Evolutionary conservation across 2,797 vertebrate genomes (phyloP).

Genomic region (Zalophus californianus): DNA sequence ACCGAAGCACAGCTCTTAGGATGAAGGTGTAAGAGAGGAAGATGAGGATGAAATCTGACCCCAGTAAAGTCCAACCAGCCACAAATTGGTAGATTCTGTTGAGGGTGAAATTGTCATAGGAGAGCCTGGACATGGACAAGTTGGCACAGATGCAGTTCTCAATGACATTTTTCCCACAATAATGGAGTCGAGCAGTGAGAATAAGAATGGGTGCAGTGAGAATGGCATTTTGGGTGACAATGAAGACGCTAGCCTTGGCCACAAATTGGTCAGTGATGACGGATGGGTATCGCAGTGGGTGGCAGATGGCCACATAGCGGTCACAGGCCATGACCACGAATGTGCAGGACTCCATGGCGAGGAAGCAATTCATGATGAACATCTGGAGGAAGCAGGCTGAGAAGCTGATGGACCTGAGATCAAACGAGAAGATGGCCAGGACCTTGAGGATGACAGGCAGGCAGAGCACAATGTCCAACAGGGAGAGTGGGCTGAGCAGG

Average conservation of each 20-base stretch:
- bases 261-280: constrained; percentile 76
- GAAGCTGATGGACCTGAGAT: not conserved
- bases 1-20: constrained; percentile 55
- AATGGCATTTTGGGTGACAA: constrained; percentile 2
- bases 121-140: constrained; percentile 65
- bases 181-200: constrained; percentile 49
- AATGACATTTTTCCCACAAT: constrained; percentile 56
- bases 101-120: constrained; percentile 60
- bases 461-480: constrained; percentile 20
- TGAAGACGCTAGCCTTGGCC: constrained; percentile 34
- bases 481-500: constrained; percentile 66
- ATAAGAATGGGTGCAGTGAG: constrained; percentile 32
- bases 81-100: constrained; percentile 71
- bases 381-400: constrained; percentile 74
- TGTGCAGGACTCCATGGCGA: constrained; percentile 85
- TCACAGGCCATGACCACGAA: constrained; percentile 84
- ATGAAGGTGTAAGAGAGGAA: constrained; percentile 69
- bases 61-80: constrained; percentile 45
- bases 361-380: constrained; percentile 85
- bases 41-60: constrained; percentile 67
- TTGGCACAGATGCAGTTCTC: constrained; percentile 71
- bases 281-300: constrained; percentile 82
- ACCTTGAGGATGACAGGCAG: constrained; percentile 47
- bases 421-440: constrained; percentile 81
- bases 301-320: constrained; percentile 82